Percentiles rank a stretch among this genome's conserved stretches.
These are phyloP conservation scores for Cyaniris semiargus DNA, from an alignment of 2,888 invertebrate species.

Conservation along the genomic window DNA sequence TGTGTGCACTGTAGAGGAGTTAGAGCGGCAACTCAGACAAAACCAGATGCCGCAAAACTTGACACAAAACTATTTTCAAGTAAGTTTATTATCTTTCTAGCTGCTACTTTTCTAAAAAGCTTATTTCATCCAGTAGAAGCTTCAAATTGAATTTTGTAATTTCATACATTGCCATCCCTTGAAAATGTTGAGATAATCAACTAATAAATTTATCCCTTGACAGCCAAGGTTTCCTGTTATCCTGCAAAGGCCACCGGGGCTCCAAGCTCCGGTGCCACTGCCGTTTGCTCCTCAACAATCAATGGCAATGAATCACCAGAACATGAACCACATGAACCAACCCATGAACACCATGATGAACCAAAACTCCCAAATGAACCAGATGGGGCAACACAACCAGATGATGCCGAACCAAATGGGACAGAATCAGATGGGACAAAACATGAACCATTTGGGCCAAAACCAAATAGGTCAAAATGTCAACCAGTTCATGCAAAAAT, in stretches of 20 bases:
- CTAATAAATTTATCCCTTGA: background rate
- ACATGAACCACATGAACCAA: constrained; percentile 58
- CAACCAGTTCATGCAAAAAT: constrained; percentile 46
- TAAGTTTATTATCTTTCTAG: constrained; percentile 39
- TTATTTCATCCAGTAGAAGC: background rate
- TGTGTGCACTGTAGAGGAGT: constrained; percentile 86
- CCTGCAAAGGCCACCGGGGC: constrained; percentile 68
- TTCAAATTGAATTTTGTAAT: background rate
- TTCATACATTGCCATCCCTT: background rate
- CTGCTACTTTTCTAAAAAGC: background rate
- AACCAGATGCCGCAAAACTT: constrained; percentile 57
- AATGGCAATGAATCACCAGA: constrained; percentile 47
- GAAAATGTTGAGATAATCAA: background rate
- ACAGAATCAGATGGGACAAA: constrained; percentile 52
- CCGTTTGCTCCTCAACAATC: constrained; percentile 67
- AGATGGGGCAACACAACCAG: constrained; percentile 46
- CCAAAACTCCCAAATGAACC: constrained; percentile 50
- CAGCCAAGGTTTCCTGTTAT: constrained; percentile 75
- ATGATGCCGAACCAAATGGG: constrained; percentile 48
- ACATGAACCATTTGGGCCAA: constrained; percentile 49
- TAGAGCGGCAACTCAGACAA: constrained; percentile 84
- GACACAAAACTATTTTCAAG: constrained; percentile 65
- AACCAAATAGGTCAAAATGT: constrained; percentile 48
- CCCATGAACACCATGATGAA: constrained; percentile 46
- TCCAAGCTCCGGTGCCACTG: constrained; percentile 67